phyloP scores from a whole-genome alignment of 2,797 vertebrate genomes.

The Glyptemys insculpta region DNA sequence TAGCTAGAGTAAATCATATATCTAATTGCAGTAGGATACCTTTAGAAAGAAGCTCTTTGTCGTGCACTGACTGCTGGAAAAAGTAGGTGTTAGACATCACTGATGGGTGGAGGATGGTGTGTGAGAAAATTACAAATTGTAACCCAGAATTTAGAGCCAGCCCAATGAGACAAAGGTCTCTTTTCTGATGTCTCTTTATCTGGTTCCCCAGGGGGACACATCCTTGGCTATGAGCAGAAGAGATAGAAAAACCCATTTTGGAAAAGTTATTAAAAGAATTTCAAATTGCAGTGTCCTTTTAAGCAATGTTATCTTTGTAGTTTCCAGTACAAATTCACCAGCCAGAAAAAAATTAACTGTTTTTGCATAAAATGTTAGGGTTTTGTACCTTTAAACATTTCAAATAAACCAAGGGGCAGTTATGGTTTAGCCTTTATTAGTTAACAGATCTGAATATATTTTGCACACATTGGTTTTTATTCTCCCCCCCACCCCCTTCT shows the following conservation, averaged over 20 bases:
- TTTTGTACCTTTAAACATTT: background rate
- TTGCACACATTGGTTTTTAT: background rate
- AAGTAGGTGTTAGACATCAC: background rate
- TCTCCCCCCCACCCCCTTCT: rapidly evolving
- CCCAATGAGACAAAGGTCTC: background rate
- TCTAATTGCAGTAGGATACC: background rate
- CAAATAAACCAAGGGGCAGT: background rate
- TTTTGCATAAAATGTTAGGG: background rate
- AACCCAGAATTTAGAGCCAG: background rate
- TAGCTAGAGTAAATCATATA: background rate
- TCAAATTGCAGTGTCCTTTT: background rate
- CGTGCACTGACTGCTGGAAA: background rate
- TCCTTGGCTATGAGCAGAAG: background rate
- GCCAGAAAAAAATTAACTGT: background rate
- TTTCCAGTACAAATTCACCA: background rate
- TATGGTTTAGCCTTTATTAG: background rate
- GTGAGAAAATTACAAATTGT: background rate
- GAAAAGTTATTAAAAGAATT: background rate
- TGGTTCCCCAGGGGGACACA: background rate
- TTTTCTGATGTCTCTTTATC: rapidly evolving
- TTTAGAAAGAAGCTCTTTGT: background rate
- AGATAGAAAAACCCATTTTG: rapidly evolving
- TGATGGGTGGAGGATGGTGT: background rate
- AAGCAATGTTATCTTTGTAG: background rate
- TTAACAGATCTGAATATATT: background rate